Evolutionary conservation across 2,113 vertebrate genomes (phyloP).

Genomic region (Tyto alba): DNA sequence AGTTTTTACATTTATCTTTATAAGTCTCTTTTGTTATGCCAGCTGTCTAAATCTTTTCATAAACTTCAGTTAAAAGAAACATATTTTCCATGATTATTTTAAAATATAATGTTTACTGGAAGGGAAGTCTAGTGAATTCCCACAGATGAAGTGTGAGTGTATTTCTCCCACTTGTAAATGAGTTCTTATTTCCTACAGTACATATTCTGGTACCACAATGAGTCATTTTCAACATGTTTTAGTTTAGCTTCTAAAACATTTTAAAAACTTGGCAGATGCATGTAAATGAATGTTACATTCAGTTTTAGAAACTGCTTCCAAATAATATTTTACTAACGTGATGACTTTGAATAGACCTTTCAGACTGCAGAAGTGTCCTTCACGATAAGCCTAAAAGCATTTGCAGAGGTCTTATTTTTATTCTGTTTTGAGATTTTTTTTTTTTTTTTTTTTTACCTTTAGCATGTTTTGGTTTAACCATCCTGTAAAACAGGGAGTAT

Average conservation of each 20-base stretch:
- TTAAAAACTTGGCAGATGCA: slow-evolving; percentile 70
- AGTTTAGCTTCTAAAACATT: slow-evolving; percentile 75
- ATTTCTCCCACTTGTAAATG: slow-evolving; percentile 79
- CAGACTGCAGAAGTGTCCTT: slow-evolving; percentile 44
- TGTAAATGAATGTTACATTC: slow-evolving; percentile 64
- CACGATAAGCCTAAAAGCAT: not conserved
- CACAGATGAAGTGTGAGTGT: slow-evolving; percentile 75
- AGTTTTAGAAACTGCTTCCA: slow-evolving; percentile 69
- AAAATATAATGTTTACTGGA: slow-evolving; percentile 77
- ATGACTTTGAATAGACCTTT: slow-evolving; percentile 60
- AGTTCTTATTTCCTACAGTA: slow-evolving; percentile 75
- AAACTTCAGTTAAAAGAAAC: slow-evolving; percentile 67
- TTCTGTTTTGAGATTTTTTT: not conserved
- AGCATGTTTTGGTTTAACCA: not conserved
- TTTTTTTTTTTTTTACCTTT: not conserved
- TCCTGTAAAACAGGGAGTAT: not conserved
- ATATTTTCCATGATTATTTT: slow-evolving; percentile 74
- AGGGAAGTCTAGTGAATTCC: slow-evolving; percentile 73
- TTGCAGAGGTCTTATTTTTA: not conserved
- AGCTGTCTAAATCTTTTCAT: slow-evolving; percentile 65
- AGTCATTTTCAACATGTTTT: slow-evolving; percentile 78
- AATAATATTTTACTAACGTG: slow-evolving; percentile 51
- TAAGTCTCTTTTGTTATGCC: slow-evolving; percentile 54
- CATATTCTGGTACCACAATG: slow-evolving; percentile 70
- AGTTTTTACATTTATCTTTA: slow-evolving; percentile 52